These are phyloP conservation scores for Habropoda laboriosa DNA, from an alignment of 1,140 invertebrate genomes.

Conservation along the genomic window DNA sequence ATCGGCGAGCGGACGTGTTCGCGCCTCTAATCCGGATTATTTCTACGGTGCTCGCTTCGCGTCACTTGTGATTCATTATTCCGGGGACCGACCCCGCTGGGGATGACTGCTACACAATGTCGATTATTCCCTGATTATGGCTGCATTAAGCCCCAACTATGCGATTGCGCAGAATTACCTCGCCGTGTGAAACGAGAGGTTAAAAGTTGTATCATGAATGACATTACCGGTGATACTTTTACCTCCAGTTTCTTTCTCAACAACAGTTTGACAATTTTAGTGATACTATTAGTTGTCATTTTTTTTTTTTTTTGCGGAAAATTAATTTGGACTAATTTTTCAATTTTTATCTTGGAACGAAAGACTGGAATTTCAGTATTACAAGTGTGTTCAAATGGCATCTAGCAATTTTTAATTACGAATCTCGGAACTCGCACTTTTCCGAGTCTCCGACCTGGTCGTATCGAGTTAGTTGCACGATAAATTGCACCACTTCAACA, in stretches of 20 bases:
- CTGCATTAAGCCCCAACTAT: slow-evolving; percentile 7
- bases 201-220: neutral
- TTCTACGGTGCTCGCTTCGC: slow-evolving; percentile 46
- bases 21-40: slow-evolving; percentile 64
- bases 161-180: neutral
- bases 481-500: neutral
- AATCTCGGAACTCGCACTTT: too few relatives aligned
- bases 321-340: too few relatives aligned
- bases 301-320: too few relatives aligned
- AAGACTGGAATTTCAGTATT: too few relatives aligned
- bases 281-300: too few relatives aligned
- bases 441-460: neutral
- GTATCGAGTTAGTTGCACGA: neutral
- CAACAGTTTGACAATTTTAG: too few relatives aligned
- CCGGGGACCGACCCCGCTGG: slow-evolving; percentile 8
- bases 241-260: too few relatives aligned
- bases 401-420: too few relatives aligned
- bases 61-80: slow-evolving; percentile 53
- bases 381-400: too few relatives aligned
- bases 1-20: slow-evolving; percentile 46
- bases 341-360: too few relatives aligned
- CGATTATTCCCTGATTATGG: slow-evolving; percentile 43
- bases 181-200: neutral
- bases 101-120: slow-evolving; percentile 11
- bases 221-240: neutral